Conservation (phyloP, 2,797 vertebrate species). For the Rhinoraja longicauda region DNA sequence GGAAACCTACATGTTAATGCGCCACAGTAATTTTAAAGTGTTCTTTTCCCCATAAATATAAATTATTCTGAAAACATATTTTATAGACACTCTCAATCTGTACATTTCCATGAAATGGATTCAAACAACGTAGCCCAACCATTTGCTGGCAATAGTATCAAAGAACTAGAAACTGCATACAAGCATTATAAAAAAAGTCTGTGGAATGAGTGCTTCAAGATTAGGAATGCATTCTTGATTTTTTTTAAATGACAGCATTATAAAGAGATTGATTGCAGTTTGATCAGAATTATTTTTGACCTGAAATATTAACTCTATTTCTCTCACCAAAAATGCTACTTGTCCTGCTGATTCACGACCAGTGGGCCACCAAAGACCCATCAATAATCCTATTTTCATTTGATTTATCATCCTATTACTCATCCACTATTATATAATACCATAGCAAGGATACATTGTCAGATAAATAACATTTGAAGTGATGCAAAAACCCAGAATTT, state of each 20-base stretch:
- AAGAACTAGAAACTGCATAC: background rate
- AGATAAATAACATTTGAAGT: background rate
- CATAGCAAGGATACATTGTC: background rate
- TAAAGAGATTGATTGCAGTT: background rate
- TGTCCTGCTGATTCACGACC: too few species aligned
- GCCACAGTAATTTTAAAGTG: background rate
- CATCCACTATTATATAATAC: background rate
- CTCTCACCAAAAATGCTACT: too few species aligned
- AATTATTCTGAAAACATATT: conserved; percentile 21
- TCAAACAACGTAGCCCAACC: background rate
- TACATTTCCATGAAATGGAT: background rate
- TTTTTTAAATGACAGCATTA: background rate
- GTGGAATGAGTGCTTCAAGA: background rate
- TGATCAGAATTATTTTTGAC: too few species aligned
- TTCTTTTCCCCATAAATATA: background rate
- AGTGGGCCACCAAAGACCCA: background rate
- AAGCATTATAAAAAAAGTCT: background rate
- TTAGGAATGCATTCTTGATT: background rate
- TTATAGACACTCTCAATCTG: background rate
- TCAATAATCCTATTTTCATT: background rate
- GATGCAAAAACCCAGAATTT: background rate
- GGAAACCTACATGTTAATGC: background rate
- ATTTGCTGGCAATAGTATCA: background rate
- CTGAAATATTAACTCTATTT: too few species aligned
- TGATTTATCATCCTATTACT: background rate